A percentile compares a stretch with the other conserved stretches of the same genome.
phyloP scores from a whole-genome alignment of 2,888 invertebrate genomes.

The Epicampocera succincta region DNA sequence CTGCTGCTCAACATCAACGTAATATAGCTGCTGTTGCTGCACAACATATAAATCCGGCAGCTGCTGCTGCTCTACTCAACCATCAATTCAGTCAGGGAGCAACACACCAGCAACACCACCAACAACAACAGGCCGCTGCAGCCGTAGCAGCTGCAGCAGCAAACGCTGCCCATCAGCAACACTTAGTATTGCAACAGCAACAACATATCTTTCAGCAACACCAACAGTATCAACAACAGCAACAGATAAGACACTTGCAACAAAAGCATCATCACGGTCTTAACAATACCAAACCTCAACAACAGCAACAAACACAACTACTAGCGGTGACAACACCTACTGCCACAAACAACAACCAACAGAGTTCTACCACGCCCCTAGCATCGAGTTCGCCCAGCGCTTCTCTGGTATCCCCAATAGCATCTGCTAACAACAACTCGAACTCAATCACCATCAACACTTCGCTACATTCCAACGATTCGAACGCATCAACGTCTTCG shows the following conservation, averaged over 20 bases:
- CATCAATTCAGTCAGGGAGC: slow-evolving; percentile 77
- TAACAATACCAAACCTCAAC: slow-evolving; percentile 71
- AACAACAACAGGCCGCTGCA: slow-evolving; percentile 72
- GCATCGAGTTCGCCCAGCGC: slow-evolving; percentile 72
- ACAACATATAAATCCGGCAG: slow-evolving; percentile 76
- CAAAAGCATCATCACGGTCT: slow-evolving; percentile 74
- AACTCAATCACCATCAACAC: slow-evolving; percentile 40
- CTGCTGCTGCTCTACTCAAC: slow-evolving; percentile 77
- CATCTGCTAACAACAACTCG: slow-evolving; percentile 40
- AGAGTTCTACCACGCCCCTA: slow-evolving; percentile 68
- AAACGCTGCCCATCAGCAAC: slow-evolving; percentile 78
- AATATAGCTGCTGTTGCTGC: slow-evolving; percentile 73
- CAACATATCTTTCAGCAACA: slow-evolving; percentile 78
- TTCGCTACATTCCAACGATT: slow-evolving; percentile 70
- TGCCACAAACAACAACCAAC: slow-evolving; percentile 67
- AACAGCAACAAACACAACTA: slow-evolving; percentile 73
- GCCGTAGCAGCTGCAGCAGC: slow-evolving; percentile 76
- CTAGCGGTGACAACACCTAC: slow-evolving; percentile 72
- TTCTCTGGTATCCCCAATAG: slow-evolving; percentile 49
- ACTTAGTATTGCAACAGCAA: slow-evolving; percentile 79
- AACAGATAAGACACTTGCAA: slow-evolving; percentile 75
- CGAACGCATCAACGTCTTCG: slow-evolving; percentile 68
- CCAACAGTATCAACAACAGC: slow-evolving; percentile 74
- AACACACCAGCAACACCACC: slow-evolving; percentile 69
- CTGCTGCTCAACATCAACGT: slow-evolving; percentile 77